Conservation (phyloP, 2,797 vertebrate species). For the Channallabes apus region DNA sequence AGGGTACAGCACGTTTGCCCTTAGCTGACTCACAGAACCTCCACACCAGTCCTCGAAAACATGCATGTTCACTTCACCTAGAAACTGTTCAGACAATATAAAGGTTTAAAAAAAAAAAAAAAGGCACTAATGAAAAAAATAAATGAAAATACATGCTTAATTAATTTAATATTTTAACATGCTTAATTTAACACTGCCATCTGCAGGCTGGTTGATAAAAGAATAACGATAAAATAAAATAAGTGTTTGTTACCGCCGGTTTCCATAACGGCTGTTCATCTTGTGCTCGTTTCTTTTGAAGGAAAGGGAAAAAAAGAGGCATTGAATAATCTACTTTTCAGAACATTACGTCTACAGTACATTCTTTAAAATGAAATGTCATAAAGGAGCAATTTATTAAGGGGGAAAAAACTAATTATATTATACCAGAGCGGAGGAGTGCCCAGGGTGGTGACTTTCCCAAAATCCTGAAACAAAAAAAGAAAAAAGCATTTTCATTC, state of each 20-base stretch:
- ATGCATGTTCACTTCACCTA: constrained; percentile 31
- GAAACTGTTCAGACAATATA: constrained; percentile 3
- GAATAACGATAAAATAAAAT: too few species aligned
- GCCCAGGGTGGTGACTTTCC: background rate
- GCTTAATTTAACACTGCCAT: background rate
- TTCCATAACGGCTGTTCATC: background rate
- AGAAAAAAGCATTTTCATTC: background rate
- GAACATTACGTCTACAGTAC: background rate
- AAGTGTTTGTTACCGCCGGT: background rate
- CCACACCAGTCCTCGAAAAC: constrained; percentile 43
- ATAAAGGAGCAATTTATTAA: background rate
- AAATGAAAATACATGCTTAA: too few species aligned
- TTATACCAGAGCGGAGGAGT: background rate
- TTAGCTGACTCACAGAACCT: constrained; percentile 11
- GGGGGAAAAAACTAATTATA: background rate
- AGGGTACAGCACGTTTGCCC: constrained; percentile 5
- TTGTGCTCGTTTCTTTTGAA: background rate
- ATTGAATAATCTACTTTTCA: background rate
- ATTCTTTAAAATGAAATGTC: background rate
- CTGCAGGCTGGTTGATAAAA: too few species aligned
- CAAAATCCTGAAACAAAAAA: background rate
- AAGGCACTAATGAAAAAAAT: too few species aligned
- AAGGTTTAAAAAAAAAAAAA: too few species aligned
- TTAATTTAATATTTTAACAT: too few species aligned
- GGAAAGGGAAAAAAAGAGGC: background rate